These are phyloP conservation scores for Encarsia formosa DNA, from an alignment of 2,888 invertebrate genomes.

Conservation along the genomic window DNA sequence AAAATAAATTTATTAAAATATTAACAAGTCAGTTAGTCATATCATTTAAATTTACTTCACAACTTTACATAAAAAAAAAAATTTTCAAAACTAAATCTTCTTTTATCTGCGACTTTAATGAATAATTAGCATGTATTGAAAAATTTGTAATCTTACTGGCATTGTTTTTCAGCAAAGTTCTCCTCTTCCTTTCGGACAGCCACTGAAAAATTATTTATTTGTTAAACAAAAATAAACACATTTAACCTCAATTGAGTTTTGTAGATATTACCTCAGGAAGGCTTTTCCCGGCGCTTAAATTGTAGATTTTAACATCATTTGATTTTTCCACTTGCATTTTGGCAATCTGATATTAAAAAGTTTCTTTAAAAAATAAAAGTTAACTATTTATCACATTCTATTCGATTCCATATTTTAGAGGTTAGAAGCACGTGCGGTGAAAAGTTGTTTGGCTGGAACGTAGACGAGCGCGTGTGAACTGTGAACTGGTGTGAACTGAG, in stretches of 20 bases:
- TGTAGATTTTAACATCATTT: constrained; percentile 96
- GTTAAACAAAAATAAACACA: constrained; percentile 5
- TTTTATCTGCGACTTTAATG: neutral
- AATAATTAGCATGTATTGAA: constrained; percentile 4
- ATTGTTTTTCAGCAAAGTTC: constrained; percentile 80
- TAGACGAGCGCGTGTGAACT: no score
- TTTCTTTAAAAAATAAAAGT: no score
- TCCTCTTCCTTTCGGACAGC: constrained; percentile 79
- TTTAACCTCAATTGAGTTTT: constrained; percentile 17
- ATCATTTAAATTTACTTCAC: no score
- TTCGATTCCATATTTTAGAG: no score
- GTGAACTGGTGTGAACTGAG: no score
- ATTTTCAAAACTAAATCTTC: neutral
- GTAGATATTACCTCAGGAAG: constrained; percentile 80
- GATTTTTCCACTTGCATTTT: constrained; percentile 89
- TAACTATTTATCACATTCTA: no score
- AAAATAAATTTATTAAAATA: no score
- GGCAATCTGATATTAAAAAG: constrained; percentile 6
- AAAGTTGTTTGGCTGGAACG: no score
- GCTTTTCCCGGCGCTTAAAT: constrained; percentile 93
- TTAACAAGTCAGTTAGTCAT: neutral
- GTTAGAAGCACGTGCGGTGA: no score
- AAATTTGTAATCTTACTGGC: constrained; percentile 54
- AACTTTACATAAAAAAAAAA: no score
- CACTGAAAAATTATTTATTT: constrained; percentile 59